These are phyloP conservation scores for Halcyon leucocephala DNA, from an alignment of 2,797 vertebrate species.

Conservation along the genomic window DNA sequence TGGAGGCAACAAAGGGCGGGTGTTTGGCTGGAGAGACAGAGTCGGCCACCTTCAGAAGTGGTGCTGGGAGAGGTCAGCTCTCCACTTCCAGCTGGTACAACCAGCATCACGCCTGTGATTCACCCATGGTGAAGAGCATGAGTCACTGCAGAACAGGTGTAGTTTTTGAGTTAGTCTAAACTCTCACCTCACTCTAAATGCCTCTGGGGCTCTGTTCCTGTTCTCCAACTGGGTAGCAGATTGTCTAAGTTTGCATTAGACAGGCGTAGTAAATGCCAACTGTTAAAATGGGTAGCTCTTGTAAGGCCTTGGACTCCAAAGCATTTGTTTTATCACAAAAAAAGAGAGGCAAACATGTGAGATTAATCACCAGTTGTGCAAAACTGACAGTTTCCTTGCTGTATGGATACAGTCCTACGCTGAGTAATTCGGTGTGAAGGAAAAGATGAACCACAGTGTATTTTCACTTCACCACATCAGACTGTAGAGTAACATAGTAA, in stretches of 20 bases:
- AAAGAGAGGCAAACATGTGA: not conserved
- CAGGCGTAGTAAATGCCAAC: not conserved
- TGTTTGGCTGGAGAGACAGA: not conserved
- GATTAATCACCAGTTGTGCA: not conserved
- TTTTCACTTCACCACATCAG: not conserved
- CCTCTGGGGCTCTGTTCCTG: not conserved
- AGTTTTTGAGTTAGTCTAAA: not conserved
- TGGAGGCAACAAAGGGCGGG: not conserved
- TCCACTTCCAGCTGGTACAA: not conserved
- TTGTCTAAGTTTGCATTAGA: not conserved
- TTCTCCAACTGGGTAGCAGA: not conserved
- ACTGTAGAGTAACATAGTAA: not conserved
- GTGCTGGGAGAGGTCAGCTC: not conserved
- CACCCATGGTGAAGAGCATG: not conserved
- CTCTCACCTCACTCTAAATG: not conserved
- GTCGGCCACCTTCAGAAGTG: rapidly evolving
- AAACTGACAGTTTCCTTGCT: not conserved
- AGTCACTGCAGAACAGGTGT: not conserved
- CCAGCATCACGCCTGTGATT: rapidly evolving
- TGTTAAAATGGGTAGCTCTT: not conserved
- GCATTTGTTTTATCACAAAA: not conserved
- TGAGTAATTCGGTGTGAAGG: not conserved
- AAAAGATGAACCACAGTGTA: not conserved
- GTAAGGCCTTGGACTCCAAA: not conserved
- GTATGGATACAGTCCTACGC: not conserved